A percentile compares a stretch with the other conserved stretches of the same genome.
Evolutionary conservation across 2,888 invertebrate species (phyloP).

Genomic region (Polyommatus iphigenia): DNA sequence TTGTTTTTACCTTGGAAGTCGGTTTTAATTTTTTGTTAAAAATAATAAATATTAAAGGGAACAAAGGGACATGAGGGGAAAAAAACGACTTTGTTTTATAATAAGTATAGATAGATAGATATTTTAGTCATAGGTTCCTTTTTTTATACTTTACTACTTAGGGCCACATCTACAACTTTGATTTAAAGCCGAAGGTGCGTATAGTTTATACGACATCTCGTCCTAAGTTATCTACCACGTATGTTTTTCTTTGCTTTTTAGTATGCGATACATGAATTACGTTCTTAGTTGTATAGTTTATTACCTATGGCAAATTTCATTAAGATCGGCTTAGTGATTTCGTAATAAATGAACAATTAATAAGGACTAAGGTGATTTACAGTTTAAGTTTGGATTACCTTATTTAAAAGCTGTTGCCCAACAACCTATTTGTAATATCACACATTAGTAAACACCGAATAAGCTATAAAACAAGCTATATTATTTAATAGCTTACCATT

Average conservation of each 20-base stretch:
- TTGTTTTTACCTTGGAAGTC: no score
- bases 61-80: no score
- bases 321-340: conserved; percentile 11
- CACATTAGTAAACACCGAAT: neutral
- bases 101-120: no score
- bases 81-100: no score
- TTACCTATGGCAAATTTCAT: conserved; percentile 11
- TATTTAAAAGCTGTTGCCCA: neutral
- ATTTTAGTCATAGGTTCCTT: neutral
- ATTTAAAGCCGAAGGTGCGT: neutral
- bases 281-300: neutral
- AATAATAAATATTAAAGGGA: no score
- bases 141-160: neutral
- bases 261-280: neutral
- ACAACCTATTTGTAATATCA: neutral
- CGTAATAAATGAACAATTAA: conserved; percentile 13
- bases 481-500: neutral
- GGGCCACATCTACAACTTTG: neutral
- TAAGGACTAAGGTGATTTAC: conserved; percentile 8
- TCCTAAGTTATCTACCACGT: neutral
- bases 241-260: conserved; percentile 3
- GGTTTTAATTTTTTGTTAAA: no score
- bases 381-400: neutral
- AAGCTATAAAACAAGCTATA: neutral
- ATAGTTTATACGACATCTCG: neutral